Conservation (phyloP, 2,888 invertebrate genomes). For the Netelia virgata region DNA sequence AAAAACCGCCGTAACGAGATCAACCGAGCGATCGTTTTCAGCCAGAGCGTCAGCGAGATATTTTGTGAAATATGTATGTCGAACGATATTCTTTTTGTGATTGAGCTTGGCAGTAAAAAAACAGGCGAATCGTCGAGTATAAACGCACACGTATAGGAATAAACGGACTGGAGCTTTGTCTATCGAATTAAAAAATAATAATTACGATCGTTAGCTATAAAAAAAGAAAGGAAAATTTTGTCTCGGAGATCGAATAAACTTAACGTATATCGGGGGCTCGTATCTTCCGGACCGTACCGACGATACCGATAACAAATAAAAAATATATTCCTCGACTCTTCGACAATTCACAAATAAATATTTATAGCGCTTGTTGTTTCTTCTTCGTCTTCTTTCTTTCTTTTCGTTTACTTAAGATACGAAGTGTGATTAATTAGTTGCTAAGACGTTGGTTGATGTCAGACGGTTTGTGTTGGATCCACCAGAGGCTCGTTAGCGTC, state of each 20-base stretch:
- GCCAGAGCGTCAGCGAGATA: neutral
- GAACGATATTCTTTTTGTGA: conserved; percentile 31
- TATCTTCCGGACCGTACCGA: conserved; percentile 10
- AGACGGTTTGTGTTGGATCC: conserved; percentile 77
- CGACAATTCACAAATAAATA: conserved; percentile 53
- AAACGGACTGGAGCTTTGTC: neutral
- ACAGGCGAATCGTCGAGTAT: conserved; percentile 51
- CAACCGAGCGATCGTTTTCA: conserved; percentile 10
- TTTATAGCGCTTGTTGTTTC: conserved; percentile 41
- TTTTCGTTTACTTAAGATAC: conserved; percentile 19
- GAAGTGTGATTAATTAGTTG: conserved; percentile 42
- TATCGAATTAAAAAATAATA: conserved; percentile 21
- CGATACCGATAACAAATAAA: conserved; percentile 6
- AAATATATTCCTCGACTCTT: conserved; percentile 16
- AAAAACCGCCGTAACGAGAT: conserved; percentile 34
- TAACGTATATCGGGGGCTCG: neutral
- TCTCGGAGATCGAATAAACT: conserved; percentile 43
- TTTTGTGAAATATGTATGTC: conserved; percentile 12
- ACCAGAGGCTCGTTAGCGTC: conserved; percentile 82
- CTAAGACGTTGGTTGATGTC: conserved; percentile 66
- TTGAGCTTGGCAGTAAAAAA: conserved; percentile 54
- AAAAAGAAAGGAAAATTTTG: conserved; percentile 26
- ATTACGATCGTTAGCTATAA: conserved; percentile 42
- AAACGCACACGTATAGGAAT: conserved; percentile 31
- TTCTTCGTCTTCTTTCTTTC: too few relatives aligned